Base-by-base conservation (phyloP, 2,797 vertebrate genomes). In the Adrianichthys oophorus region DNA sequence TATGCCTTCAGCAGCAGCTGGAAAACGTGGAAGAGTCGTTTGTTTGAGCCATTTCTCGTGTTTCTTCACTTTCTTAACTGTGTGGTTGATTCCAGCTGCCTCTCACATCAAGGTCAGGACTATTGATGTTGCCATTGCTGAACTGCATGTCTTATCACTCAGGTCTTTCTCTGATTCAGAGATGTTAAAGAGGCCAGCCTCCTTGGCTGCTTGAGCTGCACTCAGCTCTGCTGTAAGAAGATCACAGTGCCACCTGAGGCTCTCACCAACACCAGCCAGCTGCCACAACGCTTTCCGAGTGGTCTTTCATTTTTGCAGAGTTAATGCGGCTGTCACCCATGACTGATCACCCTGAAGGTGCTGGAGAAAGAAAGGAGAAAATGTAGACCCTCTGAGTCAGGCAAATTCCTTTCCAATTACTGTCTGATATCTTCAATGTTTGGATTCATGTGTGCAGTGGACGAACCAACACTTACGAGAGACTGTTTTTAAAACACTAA, bases 1-100 rank as follows among this genome's bases (percentile, higher is more conserved):
- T 62, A 63, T 68, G 56, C 62, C 58, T 51, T 32, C 56, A 49
- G 71, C 83, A 81, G 77, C 70, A 79, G 80, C 56, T 64, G 61
- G 15, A 16, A 26, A 26, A 26, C 6, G 26, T 26, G 29, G 29
- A 32, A 10, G 2, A 32, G 29, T 32, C 8, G 7, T 32, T 32
- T 32, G 10, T 32, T 8, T 12, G 32, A 32, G 32, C 8, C 15
- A 4, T 6, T 21, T 19, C 15, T 4, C 0, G 14, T 15, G 1
- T 19, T 19, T 19, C 19, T 19, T 19, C 19, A 19, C 19, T 19
- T 17, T 43, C 48, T 13, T 52, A 0, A 24, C 37, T 48, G 24
- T 58, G 4, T 16, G 5, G 26, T 26, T 26, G 26, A 6, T 26
- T 26, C 26, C 26, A 26, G 26, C 5, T 32, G 8, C 32, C 29